Evolutionary conservation across 2,797 vertebrate species (phyloP).

Genomic region (Artibeus lituratus): DNA sequence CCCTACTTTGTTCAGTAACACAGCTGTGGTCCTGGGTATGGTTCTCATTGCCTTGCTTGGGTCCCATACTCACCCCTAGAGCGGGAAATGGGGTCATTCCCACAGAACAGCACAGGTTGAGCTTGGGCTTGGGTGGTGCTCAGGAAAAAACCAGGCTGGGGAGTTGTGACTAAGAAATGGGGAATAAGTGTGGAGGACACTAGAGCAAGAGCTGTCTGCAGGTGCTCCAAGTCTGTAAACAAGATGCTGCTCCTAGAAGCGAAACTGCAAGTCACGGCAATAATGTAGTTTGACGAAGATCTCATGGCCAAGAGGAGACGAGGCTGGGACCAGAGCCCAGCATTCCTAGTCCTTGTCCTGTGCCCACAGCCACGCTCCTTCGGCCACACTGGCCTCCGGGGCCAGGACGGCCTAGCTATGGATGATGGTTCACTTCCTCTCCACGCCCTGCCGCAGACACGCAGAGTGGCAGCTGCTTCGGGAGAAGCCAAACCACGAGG

Average conservation of each 20-base stretch:
- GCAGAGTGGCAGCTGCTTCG: not conserved
- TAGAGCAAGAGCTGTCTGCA: not conserved
- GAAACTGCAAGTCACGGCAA: not conserved
- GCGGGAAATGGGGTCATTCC: not conserved
- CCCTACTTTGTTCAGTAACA: too few relatives aligned
- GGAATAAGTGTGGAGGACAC: not conserved
- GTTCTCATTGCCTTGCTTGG: not conserved
- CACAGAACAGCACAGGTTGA: not conserved
- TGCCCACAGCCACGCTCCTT: not conserved
- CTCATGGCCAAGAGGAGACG: not conserved
- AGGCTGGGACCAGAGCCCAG: not conserved
- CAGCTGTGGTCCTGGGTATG: too few relatives aligned
- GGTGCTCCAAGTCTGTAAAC: not conserved
- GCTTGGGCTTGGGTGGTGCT: not conserved
- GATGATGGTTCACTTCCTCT: not conserved
- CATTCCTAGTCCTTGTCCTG: not conserved
- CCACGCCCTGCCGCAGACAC: too few relatives aligned
- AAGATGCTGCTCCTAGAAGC: not conserved
- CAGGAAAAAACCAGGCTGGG: not conserved
- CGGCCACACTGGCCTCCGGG: not conserved
- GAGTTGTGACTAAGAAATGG: not conserved
- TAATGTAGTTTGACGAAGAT: not conserved
- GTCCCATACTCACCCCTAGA: not conserved
- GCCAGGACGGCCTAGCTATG: not conserved
- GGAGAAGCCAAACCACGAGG: not conserved